These are phyloP conservation scores for Malacosoma neustria DNA, from an alignment of 2,888 invertebrate species.

Conservation along the genomic window DNA sequence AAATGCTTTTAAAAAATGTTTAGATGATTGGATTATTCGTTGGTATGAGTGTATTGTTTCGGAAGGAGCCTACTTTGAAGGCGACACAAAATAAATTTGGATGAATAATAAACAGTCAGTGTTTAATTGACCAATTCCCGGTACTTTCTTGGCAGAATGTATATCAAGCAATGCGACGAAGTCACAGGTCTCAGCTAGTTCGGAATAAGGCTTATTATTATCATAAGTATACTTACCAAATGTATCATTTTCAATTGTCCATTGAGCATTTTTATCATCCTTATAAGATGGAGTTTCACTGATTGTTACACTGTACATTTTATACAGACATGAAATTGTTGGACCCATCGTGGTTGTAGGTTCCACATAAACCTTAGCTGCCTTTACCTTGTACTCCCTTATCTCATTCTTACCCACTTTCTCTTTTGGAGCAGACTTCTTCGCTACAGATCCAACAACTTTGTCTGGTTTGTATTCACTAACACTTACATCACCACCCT, in stretches of 20 bases:
- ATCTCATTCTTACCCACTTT: constrained; percentile 17
- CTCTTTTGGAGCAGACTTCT: constrained; percentile 13
- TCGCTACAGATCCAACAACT: constrained; percentile 26
- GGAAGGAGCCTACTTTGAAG: no score
- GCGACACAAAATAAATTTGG: no score
- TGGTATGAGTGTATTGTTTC: no score
- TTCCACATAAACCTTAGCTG: constrained; percentile 29
- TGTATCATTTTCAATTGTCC: constrained; percentile 48
- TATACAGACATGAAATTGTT: constrained; percentile 51
- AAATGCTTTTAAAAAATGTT: no score
- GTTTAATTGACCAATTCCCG: no score
- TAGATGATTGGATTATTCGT: no score
- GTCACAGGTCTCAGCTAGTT: no score
- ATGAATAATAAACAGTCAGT: no score
- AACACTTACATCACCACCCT: constrained; percentile 24
- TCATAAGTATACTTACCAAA: constrained; percentile 34
- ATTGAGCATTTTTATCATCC: constrained; percentile 48
- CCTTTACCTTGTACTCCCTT: constrained; percentile 39
- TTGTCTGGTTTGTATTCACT: constrained; percentile 31
- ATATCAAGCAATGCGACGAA: no score
- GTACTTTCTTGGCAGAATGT: no score
- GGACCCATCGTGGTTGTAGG: constrained; percentile 35
- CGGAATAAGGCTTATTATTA: constrained; percentile 1
- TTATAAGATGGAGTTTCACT: constrained; percentile 54
- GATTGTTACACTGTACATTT: constrained; percentile 45